A percentile compares a stretch with the other conserved stretches of the same genome.
phyloP scores from a whole-genome alignment of 2,797 vertebrate species.

The Danio jaintianensis region DNA sequence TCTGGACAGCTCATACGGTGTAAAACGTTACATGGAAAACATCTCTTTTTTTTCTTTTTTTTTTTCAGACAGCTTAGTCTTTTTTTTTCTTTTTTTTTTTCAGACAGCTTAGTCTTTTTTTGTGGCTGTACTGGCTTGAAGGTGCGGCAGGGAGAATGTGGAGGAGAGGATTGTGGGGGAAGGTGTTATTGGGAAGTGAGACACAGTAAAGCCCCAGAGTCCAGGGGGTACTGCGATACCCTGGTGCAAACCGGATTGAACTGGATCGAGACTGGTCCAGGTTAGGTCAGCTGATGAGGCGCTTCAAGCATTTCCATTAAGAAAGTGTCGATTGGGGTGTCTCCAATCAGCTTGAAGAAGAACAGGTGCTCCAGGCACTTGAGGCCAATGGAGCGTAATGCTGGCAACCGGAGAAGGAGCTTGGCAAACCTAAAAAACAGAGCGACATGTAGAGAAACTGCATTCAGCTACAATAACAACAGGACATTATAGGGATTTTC shows the following conservation, averaged over 20 bases:
- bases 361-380: constrained; percentile 96
- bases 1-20: constrained; percentile 43
- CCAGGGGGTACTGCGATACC: constrained; percentile 62
- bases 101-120: constrained; percentile 52
- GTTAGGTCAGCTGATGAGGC: constrained; percentile 88
- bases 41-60: background rate
- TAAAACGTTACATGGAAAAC: constrained; percentile 48
- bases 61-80: constrained; percentile 48
- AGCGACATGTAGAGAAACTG: background rate
- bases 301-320: constrained; percentile 96
- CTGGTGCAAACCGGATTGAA: constrained; percentile 64
- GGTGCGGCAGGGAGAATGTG: constrained; percentile 24
- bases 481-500: background rate
- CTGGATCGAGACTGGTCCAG: constrained; percentile 57
- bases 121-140: constrained; percentile 40
- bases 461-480: background rate
- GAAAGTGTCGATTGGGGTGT: constrained; percentile 95
- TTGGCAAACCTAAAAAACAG: constrained; percentile 86
- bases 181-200: constrained; percentile 40
- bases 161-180: constrained; percentile 15
- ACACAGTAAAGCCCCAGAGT: constrained; percentile 66
- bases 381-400: constrained; percentile 90
- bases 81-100: constrained; percentile 38
- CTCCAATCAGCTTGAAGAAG: constrained; percentile 95
- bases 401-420: constrained; percentile 91